Conservation (phyloP, 1,140 invertebrate species). For the Papilio machaon region DNA sequence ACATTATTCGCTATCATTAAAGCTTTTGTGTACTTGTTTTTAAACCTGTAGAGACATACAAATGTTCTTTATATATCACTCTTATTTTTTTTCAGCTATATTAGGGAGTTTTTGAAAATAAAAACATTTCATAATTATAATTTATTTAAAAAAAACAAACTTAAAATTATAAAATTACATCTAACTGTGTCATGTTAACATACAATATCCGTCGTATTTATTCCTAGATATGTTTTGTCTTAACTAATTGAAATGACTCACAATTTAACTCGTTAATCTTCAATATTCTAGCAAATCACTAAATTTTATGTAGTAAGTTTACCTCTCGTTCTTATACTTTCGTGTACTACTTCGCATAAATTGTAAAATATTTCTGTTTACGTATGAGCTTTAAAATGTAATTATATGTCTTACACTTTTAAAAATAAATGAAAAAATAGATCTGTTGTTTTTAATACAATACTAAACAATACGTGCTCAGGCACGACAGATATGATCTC, state of each 20-base stretch:
- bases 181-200: neutral
- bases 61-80: neutral
- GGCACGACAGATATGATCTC: no score
- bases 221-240: constrained; percentile 3
- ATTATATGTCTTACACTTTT: neutral
- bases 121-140: constrained; percentile 13
- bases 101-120: neutral
- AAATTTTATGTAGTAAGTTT: neutral
- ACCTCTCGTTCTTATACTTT: neutral
- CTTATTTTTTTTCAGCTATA: neutral
- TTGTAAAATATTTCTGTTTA: neutral
- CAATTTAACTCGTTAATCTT: neutral
- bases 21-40: neutral
- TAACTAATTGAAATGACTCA: constrained; percentile 2
- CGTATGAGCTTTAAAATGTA: neutral
- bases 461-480: no score
- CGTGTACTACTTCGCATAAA: neutral
- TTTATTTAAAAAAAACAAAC: constrained; percentile 28
- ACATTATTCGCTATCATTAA: no score
- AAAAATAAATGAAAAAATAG: no score
- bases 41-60: neutral
- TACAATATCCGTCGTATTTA: neutral
- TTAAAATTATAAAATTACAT: constrained; percentile 11
- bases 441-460: no score
- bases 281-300: constrained; percentile 16